Evolutionary conservation across 1,140 invertebrate genomes (phyloP).

Genomic region (Nymphalis io): DNA sequence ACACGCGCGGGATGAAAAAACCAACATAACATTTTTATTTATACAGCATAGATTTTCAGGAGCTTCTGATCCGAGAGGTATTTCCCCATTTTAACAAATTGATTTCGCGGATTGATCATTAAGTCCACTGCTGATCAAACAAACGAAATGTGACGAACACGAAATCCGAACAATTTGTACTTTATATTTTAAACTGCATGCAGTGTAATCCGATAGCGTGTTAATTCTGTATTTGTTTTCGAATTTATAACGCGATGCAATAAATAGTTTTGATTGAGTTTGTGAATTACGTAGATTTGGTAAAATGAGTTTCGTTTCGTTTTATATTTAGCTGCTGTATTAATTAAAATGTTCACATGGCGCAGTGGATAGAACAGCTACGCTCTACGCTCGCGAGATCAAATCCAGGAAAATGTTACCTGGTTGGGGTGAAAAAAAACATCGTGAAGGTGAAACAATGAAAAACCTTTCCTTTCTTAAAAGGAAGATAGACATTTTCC

Average conservation of each 20-base stretch:
- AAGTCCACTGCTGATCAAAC: conserved; percentile 9
- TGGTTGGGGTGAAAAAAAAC: too few species aligned
- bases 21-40: too few species aligned
- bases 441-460: too few species aligned
- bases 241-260: conserved; percentile 27
- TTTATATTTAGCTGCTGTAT: not conserved
- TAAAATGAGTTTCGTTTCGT: conserved; percentile 9
- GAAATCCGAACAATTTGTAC: conserved; percentile 17
- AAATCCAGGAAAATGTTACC: too few species aligned
- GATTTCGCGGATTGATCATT: conserved; percentile 17
- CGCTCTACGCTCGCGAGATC: too few species aligned
- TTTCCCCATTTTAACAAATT: conserved; percentile 8
- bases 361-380: not conserved
- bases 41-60: too few species aligned
- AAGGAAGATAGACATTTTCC: too few species aligned
- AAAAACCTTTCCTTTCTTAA: too few species aligned
- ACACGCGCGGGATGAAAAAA: too few species aligned
- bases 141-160: conserved; percentile 25
- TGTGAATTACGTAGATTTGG: conserved; percentile 11
- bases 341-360: not conserved
- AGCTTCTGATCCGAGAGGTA: too few species aligned
- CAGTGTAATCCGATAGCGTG: conserved; percentile 28
- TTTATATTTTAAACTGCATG: conserved; percentile 23
- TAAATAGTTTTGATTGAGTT: conserved; percentile 28
- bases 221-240: conserved; percentile 28